phyloP scores from a whole-genome alignment of 2,797 vertebrate species.

The Epinephelus coioides region DNA sequence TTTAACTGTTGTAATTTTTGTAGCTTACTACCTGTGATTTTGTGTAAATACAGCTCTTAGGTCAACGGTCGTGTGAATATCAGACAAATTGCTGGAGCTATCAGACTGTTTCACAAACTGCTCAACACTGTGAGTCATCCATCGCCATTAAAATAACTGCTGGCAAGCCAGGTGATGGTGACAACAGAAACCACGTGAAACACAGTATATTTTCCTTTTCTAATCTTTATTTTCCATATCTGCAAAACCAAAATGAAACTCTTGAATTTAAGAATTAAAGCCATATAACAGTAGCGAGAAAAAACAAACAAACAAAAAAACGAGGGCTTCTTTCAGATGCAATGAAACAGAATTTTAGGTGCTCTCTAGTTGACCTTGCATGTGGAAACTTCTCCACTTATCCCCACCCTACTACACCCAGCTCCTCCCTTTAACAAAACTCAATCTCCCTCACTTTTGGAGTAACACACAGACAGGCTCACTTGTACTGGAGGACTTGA shows the following conservation, averaged over 20 bases:
- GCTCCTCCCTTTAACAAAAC: conserved; percentile 52
- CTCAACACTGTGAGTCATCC: conserved; percentile 69
- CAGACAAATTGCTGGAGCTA: conserved; percentile 71
- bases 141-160: conserved; percentile 53
- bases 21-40: conserved; percentile 61
- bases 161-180: conserved; percentile 60
- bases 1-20: conserved; percentile 67
- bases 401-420: conserved; percentile 51
- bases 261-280: conserved; percentile 78
- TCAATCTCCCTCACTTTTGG: conserved; percentile 48
- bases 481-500: conserved; percentile 26
- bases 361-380: conserved; percentile 70
- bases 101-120: conserved; percentile 66
- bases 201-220: conserved; percentile 35
- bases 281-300: conserved; percentile 80
- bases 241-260: conserved; percentile 85
- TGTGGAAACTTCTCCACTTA: conserved; percentile 56
- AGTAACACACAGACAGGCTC: conserved; percentile 39
- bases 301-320: conserved; percentile 16
- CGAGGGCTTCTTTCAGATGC: conserved; percentile 76
- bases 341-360: conserved; percentile 68
- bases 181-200: conserved; percentile 64
- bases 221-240: conserved; percentile 59
- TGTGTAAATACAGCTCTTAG: conserved; percentile 72
- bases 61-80: conserved; percentile 77